Base-by-base conservation (phyloP, 1,140 invertebrate species). In the Pseudomyrmex concolor region DNA sequence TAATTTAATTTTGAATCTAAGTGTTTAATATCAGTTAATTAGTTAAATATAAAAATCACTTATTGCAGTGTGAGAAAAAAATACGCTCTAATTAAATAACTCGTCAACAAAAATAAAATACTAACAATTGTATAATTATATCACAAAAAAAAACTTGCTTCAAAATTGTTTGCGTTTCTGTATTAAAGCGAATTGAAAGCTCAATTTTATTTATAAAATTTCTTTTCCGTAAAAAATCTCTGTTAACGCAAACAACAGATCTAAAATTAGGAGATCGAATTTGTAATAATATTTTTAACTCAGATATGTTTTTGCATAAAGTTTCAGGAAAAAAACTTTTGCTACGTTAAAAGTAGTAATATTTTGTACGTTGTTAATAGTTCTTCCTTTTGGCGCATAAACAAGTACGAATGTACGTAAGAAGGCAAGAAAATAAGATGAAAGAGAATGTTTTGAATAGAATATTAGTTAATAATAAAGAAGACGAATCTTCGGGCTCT, bases 1-100 rank as follows among this genome's bases (percentile, higher is more conserved):
- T n/a, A 64, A 34, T 87, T 76, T 50, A 86, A 62, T 7, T 48
- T 48, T 50, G 51, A 54, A 22, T 2, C 48, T 48, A n/a, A 15
- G 34, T 9, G 15, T 1, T 50, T 71, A 68, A 50, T 80, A 34
- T 64, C 72, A 82, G 74, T 25, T 25, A 7, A 48, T 34, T 34
- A 34, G 34, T 34, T 67, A 7, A 67, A 51, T 22, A 19, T n/a
- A 67, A 57, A 57, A 15, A 4, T 68, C 45, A 57, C 45, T 57
- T 78, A 50, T 68, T 68, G 64, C n/a, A 51, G 10, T 45, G 34
- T 48, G 2, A 22, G 34, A 34, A 34, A 34, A 34, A 34, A 78
- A 57, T 68, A 59, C 12, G n/a, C 12, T 45, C 55, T 59, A 59
- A 68, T 60, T 9, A 67, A 68, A 78, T 25, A 57, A 55, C n/a